These are phyloP conservation scores for Onychomys leucogaster DNA, from an alignment of 2,797 vertebrate species.

Conservation along the genomic window DNA sequence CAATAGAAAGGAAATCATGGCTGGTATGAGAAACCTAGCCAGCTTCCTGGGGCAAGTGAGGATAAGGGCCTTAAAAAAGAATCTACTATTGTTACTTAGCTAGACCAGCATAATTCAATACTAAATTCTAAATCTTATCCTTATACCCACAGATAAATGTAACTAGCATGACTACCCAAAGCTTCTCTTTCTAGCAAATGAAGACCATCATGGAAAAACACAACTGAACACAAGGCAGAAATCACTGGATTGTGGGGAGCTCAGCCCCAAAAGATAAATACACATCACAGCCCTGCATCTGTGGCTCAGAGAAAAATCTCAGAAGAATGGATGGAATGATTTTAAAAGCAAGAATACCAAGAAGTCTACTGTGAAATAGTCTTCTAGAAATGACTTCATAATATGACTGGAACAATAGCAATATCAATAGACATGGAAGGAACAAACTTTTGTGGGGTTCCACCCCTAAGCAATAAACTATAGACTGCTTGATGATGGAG, in stretches of 20 bases:
- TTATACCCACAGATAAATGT: neutral
- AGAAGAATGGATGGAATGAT: neutral
- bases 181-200: neutral
- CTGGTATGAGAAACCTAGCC: neutral
- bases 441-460: neutral
- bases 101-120: neutral
- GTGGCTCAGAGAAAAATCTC: neutral
- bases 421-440: neutral
- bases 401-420: neutral
- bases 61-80: neutral
- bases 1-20: neutral
- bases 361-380: neutral
- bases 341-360: neutral
- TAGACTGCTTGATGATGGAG: neutral
- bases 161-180: neutral
- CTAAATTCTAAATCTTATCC: neutral
- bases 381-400: neutral
- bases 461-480: neutral
- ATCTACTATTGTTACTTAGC: neutral
- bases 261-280: neutral
- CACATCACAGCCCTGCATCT: neutral
- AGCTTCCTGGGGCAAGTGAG: neutral
- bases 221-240: neutral
- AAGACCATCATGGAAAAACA: neutral
- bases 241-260: neutral